Percentiles rank a stretch among this genome's conserved stretches.
These are phyloP conservation scores for Dolichopus griseipennis DNA, from an alignment of 2,888 invertebrate species.

Conservation along the genomic window DNA sequence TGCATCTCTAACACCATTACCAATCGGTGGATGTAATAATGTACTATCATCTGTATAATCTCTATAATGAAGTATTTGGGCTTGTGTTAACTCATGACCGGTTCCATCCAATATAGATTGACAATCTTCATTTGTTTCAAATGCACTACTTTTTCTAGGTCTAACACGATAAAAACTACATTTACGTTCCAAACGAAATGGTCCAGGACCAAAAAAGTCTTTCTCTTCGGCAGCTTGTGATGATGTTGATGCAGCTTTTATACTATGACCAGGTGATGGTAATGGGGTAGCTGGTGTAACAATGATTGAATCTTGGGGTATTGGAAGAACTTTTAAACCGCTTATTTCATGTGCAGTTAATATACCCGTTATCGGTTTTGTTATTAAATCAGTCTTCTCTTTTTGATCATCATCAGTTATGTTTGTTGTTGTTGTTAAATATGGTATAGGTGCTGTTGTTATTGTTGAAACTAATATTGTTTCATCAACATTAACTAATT, in stretches of 20 bases:
- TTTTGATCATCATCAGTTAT: not conserved
- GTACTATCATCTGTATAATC: slow-evolving; percentile 32
- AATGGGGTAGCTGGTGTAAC: slow-evolving; percentile 44
- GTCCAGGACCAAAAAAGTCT: slow-evolving; percentile 29
- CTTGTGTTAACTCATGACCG: slow-evolving; percentile 28
- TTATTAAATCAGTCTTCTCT: slow-evolving; percentile 7
- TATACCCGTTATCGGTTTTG: slow-evolving; percentile 22
- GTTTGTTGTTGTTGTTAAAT: not conserved
- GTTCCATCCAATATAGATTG: slow-evolving; percentile 23
- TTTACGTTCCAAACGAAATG: slow-evolving; percentile 38
- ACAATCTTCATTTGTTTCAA: slow-evolving; percentile 8
- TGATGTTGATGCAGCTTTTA: slow-evolving; percentile 27
- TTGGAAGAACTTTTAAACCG: slow-evolving; percentile 15
- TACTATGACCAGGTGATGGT: slow-evolving; percentile 41
- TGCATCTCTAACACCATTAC: slow-evolving; percentile 23
- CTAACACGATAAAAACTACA: slow-evolving; percentile 44
- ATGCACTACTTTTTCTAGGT: slow-evolving; percentile 27
- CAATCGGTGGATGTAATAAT: slow-evolving; percentile 28
- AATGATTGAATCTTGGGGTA: slow-evolving; percentile 39
- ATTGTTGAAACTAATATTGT: not conserved
- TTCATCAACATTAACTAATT: not conserved
- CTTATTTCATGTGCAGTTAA: slow-evolving; percentile 25
- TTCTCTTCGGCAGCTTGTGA: slow-evolving; percentile 32
- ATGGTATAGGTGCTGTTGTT: not conserved
- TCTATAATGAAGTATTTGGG: slow-evolving; percentile 19